Conservation (phyloP, 2,113 vertebrate species). For the Neomonachus schauinslandi region DNA sequence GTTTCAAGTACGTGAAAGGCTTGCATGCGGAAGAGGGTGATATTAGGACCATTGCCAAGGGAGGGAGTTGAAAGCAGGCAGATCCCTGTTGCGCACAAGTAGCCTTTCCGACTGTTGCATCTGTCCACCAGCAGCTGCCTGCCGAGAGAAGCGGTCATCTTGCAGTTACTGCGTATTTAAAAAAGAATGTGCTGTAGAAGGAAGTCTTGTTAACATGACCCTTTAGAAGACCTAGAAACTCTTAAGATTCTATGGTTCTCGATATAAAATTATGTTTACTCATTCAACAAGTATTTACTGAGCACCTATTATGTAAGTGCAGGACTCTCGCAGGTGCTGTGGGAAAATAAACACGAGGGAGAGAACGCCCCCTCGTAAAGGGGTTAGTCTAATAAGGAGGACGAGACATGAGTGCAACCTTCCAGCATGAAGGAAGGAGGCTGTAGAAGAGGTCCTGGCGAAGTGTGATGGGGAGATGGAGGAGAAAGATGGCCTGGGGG, state of each 20-base stretch:
- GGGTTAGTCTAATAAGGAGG: neutral
- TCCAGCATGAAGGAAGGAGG: neutral
- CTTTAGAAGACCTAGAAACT: neutral
- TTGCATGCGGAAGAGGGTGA: neutral
- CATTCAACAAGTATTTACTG: neutral
- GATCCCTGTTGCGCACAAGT: neutral
- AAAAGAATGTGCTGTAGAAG: neutral
- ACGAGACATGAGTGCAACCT: neutral
- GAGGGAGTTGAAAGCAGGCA: neutral
- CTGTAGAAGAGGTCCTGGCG: neutral
- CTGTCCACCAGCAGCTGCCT: neutral
- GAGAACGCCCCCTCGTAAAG: neutral
- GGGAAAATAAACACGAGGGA: neutral
- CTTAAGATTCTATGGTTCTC: neutral
- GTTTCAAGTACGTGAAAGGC: neutral
- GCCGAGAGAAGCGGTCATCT: neutral
- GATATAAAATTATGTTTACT: neutral
- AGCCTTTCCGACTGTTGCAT: neutral
- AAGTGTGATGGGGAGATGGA: accelerated
- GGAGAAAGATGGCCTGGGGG: neutral
- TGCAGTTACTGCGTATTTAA: neutral
- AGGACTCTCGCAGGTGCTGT: neutral
- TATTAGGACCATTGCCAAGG: neutral
- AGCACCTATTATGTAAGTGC: neutral
- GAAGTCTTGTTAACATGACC: neutral